Percentiles rank a stretch among this genome's conserved stretches.
phyloP scores from a whole-genome alignment of 2,113 vertebrate genomes.

The Crocuta crocuta region DNA sequence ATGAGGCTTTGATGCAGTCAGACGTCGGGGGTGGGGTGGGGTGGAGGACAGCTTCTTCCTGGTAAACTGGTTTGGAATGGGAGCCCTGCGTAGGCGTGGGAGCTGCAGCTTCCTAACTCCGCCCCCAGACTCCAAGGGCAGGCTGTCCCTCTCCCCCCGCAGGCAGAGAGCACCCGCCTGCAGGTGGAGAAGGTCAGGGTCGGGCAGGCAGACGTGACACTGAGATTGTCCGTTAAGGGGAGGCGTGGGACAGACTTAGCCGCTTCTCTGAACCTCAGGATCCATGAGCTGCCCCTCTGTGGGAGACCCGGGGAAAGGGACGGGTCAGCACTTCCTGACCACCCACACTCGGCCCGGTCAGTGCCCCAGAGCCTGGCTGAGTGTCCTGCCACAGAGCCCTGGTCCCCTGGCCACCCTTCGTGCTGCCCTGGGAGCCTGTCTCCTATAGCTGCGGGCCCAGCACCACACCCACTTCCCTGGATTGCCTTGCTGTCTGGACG shows the following conservation, averaged over 20 bases:
- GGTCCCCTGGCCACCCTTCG: neutral
- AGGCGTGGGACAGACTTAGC: no score
- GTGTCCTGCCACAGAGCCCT: neutral
- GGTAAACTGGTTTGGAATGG: neutral
- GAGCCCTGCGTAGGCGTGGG: no score
- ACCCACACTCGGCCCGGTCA: no score
- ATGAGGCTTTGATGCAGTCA: neutral
- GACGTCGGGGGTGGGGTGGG: accelerated
- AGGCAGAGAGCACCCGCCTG: neutral
- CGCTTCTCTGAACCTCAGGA: neutral
- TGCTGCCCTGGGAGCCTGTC: neutral
- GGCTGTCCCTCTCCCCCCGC: no score
- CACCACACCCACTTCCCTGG: accelerated
- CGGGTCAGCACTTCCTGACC: neutral
- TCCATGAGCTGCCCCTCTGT: neutral
- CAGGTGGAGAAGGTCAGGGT: no score
- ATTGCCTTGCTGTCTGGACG: neutral
- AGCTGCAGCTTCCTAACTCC: no score
- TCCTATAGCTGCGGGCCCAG: no score
- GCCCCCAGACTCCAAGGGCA: neutral
- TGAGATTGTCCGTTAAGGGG: neutral
- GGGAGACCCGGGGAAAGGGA: no score
- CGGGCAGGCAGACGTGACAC: neutral
- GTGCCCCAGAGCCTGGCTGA: neutral
- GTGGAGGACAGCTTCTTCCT: neutral